Evolutionary conservation across 1,140 invertebrate genomes (phyloP).

Genomic region (Procambarus virginalis): DNA sequence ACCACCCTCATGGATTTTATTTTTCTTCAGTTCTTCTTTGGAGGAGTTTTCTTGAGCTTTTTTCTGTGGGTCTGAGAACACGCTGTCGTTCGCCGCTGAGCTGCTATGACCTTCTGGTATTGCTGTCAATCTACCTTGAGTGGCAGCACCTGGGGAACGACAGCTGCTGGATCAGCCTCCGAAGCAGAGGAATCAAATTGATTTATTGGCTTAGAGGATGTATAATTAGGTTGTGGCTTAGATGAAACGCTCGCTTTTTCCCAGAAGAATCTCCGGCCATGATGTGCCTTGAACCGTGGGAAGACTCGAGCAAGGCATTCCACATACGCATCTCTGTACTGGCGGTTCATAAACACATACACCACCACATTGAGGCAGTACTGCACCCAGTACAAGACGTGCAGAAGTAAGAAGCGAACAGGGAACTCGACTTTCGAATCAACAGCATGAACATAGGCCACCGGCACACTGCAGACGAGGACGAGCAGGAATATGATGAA

Average conservation of each 20-base stretch:
- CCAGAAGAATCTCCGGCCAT: constrained; percentile 58
- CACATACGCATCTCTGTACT: constrained; percentile 61
- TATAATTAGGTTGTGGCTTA: constrained; percentile 12
- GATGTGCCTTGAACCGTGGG: constrained; percentile 42
- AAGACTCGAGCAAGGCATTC: constrained; percentile 54
- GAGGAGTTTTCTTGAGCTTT: constrained; percentile 9
- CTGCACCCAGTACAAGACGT: constrained; percentile 60
- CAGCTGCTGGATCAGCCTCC: constrained; percentile 25
- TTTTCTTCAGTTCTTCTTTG: neutral
- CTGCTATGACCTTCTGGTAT: constrained; percentile 58
- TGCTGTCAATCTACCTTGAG: constrained; percentile 23
- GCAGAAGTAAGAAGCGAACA: constrained; percentile 47
- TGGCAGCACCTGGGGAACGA: neutral
- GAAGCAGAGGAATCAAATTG: constrained; percentile 28
- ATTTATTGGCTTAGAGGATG: neutral
- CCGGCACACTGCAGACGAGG: constrained; percentile 54
- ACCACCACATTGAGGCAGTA: constrained; percentile 57
- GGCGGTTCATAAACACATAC: constrained; percentile 60
- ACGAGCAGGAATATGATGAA: constrained; percentile 62
- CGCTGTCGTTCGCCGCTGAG: constrained; percentile 55
- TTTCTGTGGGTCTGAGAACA: constrained; percentile 43
- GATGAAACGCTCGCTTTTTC: constrained; percentile 55
- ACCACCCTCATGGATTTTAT: neutral
- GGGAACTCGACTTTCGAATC: constrained; percentile 33
- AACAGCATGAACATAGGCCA: constrained; percentile 20